phyloP scores from a whole-genome alignment of 1,140 invertebrate species.

The Platorchestia sp. region DNA sequence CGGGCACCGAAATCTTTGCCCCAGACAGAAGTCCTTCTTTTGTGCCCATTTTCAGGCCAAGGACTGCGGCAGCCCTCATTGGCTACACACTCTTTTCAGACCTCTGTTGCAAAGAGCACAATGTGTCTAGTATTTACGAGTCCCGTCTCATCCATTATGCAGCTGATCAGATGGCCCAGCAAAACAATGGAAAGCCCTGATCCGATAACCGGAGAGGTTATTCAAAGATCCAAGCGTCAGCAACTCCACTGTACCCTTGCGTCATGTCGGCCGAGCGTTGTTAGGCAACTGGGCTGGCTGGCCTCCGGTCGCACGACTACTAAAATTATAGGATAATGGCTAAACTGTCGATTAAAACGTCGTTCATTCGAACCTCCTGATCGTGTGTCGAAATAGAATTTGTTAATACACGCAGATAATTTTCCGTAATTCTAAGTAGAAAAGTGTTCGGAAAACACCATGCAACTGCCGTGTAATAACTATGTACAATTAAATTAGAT shows the following conservation, averaged over 20 bases:
- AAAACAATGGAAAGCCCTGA: slow-evolving; percentile 17
- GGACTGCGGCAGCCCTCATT: neutral
- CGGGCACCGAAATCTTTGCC: neutral
- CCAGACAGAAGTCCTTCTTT: neutral
- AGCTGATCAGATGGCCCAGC: neutral
- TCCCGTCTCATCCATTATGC: neutral
- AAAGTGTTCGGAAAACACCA: neutral
- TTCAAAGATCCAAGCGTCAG: neutral
- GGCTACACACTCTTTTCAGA: neutral
- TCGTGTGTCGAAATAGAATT: neutral
- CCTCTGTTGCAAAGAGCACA: neutral
- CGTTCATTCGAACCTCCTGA: neutral
- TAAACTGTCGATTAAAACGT: neutral
- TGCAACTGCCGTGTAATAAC: neutral
- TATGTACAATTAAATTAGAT: neutral
- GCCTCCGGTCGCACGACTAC: neutral
- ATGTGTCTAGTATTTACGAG: slow-evolving; percentile 1
- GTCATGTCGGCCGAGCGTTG: neutral
- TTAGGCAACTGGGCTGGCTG: neutral
- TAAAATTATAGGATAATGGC: neutral
- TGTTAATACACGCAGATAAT: neutral
- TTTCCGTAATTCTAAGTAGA: neutral
- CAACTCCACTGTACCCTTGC: neutral
- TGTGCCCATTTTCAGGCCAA: neutral
- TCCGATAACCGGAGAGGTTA: slow-evolving; percentile 6